Conservation (phyloP, 2,888 invertebrate genomes). For the Kuschelorhynchus macadamiae region DNA sequence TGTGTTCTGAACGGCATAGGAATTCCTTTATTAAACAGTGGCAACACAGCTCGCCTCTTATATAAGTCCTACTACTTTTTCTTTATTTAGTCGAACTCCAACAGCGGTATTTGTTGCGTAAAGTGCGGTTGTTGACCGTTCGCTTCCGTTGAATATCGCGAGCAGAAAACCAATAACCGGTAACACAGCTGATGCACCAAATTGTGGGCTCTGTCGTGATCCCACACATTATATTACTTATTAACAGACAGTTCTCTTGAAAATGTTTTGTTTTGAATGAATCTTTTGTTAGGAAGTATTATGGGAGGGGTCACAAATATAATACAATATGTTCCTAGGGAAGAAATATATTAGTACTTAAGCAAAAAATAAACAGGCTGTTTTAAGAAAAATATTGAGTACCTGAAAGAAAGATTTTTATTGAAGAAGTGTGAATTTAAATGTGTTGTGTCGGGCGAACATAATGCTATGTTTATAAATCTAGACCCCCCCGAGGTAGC, state of each 20-base stretch:
- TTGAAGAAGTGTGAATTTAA: no score
- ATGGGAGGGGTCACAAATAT: conserved; percentile 2
- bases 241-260: not conserved
- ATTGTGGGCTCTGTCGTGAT: conserved; percentile 2
- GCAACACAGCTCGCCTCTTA: conserved; percentile 34
- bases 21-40: not conserved
- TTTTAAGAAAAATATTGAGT: no score
- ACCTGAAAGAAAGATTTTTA: no score
- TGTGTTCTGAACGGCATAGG: not conserved
- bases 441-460: no score
- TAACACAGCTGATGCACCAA: conserved; percentile 39
- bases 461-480: no score
- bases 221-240: no score
- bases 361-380: no score
- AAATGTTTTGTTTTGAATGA: not conserved
- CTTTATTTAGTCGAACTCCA: conserved; percentile 41
- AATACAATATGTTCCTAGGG: not conserved
- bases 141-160: conserved; percentile 24
- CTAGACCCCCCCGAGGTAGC: no score
- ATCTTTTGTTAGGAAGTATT: not conserved
- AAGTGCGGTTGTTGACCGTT: conserved; percentile 8
- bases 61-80: conserved; percentile 32
- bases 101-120: conserved; percentile 20
- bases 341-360: not conserved
- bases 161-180: conserved; percentile 29